Evolutionary conservation across 2,113 vertebrate species (phyloP).

Genomic region (Lophura nycthemera): DNA sequence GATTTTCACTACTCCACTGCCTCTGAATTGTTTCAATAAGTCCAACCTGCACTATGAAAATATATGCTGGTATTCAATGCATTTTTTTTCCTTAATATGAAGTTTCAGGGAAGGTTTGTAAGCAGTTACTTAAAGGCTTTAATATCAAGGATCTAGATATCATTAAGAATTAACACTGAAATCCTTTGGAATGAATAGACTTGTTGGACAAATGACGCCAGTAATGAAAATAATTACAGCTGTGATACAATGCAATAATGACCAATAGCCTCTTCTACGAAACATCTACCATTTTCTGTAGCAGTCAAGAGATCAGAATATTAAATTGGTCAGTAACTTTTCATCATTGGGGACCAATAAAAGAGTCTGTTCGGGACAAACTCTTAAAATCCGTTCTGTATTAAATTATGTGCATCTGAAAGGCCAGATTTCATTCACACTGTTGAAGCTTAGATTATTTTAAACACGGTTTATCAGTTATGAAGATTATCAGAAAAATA

Average conservation of each 20-base stretch:
- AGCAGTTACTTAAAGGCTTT: background rate
- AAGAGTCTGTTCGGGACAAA: background rate
- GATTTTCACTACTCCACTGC: background rate
- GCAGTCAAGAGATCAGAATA: background rate
- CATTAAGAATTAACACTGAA: background rate
- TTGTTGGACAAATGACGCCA: background rate
- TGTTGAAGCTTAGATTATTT: background rate
- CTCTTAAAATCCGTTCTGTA: background rate
- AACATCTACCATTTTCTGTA: background rate
- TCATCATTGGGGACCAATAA: background rate
- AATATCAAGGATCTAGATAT: background rate
- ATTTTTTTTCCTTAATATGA: background rate
- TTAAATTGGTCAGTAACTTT: background rate
- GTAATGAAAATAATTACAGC: background rate
- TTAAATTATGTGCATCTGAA: background rate
- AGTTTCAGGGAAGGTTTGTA: slow-evolving; percentile 1
- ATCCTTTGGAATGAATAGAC: background rate
- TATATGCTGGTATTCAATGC: background rate
- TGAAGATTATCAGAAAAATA: slow-evolving; percentile 81
- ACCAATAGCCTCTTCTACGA: background rate
- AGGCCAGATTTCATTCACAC: background rate
- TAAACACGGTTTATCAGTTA: slow-evolving; percentile 70
- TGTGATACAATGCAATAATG: background rate
- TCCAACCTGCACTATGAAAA: background rate
- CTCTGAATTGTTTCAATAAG: background rate